Evolutionary conservation across 2,113 vertebrate species (phyloP), one percentile per base, ranked within the genome.

Genomic region (Callionymus lyra): DNA sequence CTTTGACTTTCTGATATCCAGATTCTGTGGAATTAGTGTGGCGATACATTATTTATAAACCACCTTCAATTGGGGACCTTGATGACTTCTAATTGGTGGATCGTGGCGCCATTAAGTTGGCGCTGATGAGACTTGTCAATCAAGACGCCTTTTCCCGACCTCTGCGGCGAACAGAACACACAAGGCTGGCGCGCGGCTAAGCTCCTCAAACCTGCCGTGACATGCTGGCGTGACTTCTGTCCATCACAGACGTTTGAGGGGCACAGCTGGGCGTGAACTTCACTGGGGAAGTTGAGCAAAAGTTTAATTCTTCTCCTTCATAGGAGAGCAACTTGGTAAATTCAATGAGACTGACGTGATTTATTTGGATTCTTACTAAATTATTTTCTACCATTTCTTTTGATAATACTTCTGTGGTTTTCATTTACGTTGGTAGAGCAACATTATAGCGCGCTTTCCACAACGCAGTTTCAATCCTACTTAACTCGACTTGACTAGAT

Each of bases 1-100:
- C 85, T 86, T 85, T 85, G 84, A 85, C 85, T 87, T 83, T 83
- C 82, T 85, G 81, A 86, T 87, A 87, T 86, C 83, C 81, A 86
- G 84, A 87, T 87, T 85, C 86, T 86, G 84, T 85, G 85, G 84
- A 76, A 85, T 85, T 84, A 86, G 78, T 76, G 72, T 70, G 74
- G 70, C 65, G 57, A 83, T 86, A 75, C 80, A 87, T 87, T 84
- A 87, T 87, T 86, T 84, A 87, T 87, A 79, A 84, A 82, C 76
- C 72, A 82, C 83, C 82, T 86, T 86, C 83, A 85, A 85, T 85
- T 78, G 79, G 77, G 74, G 81, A 79, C 76, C 81, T 83, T 85
- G 82, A 85, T 85, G 84, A 85, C 78, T 80, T 77, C 76, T 86
- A 84, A 86, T 85, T 86, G 84, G 77, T 78, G 72, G 80, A 77